These are phyloP conservation scores for Eumeta japonica DNA, from an alignment of 1,140 invertebrate genomes.

Conservation along the genomic window DNA sequence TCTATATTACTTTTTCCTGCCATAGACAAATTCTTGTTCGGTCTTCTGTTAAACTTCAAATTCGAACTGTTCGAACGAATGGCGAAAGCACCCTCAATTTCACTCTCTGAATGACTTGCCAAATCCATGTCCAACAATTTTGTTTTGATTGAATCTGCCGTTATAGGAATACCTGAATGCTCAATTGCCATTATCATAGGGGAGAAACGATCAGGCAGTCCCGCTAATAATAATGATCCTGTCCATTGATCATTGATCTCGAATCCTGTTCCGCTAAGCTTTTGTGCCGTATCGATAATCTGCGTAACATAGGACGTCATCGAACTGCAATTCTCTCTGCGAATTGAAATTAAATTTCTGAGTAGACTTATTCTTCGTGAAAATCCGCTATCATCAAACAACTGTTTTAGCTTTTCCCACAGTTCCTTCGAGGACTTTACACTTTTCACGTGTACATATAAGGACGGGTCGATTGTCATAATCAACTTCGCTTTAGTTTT, in stretches of 20 bases:
- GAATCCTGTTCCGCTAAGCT: slow-evolving; percentile 13
- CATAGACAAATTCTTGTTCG: neutral
- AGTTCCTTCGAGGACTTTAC: slow-evolving; percentile 11
- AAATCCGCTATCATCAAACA: slow-evolving; percentile 12
- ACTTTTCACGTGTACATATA: slow-evolving; percentile 20
- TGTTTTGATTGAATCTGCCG: too few relatives aligned
- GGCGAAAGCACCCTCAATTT: neutral
- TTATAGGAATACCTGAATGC: too few relatives aligned
- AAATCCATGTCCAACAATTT: too few relatives aligned
- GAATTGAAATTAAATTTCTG: slow-evolving; percentile 9
- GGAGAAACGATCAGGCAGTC: slow-evolving; percentile 18
- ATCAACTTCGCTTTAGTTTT: slow-evolving; percentile 19
- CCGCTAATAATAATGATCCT: too few relatives aligned
- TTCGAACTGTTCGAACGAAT: neutral
- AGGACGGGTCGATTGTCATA: slow-evolving; percentile 18
- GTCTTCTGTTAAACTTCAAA: too few relatives aligned
- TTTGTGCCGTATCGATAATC: too few relatives aligned
- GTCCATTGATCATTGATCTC: slow-evolving; percentile 1
- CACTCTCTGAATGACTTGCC: slow-evolving; percentile 1
- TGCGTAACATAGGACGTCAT: too few relatives aligned
- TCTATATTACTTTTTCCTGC: neutral
- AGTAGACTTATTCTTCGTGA: slow-evolving; percentile 14
- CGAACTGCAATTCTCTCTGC: slow-evolving; percentile 10
- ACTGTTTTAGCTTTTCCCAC: slow-evolving; percentile 17
- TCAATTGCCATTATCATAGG: slow-evolving; percentile 35